Evolutionary conservation across 2,888 invertebrate species (phyloP), one percentile per base, ranked within the genome.

Genomic region (Hyles lineata): DNA sequence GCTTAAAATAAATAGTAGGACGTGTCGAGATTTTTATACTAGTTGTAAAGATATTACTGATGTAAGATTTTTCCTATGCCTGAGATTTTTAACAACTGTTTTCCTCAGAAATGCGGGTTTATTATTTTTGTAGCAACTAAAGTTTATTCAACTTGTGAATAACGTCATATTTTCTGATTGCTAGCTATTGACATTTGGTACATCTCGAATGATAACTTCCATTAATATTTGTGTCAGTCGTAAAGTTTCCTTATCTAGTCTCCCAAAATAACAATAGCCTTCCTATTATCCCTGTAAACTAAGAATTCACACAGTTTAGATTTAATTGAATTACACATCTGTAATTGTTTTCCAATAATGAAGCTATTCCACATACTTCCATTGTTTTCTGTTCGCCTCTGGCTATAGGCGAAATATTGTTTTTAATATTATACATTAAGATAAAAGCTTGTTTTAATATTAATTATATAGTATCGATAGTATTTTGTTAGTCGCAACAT

Each of bases 341-440:
- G n/a, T 55, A 55, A n/a, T 35, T 62, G 32, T 8, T 19, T 25
- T 50, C 43, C 25, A 60, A 60, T 29, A 25, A 3, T 60, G 25
- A 60, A 23, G 60, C 21, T 6, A 43, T 50, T 67, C 67, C 43
- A 17, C 23, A 50, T 17, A 50, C 21, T 67, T 67, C 67, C 67
- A 50, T 21, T 63, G 23, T 17, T 62, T 62, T 19, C 17, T 21
- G 43, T 43, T 43, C 15, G 43, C 15, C n/a, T 23, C 29, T 19
- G 25, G 23, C 23, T 50, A 50, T 35, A 11, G 21, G 43, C 21
- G 15, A 23, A 67, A 21, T 50, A 21, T 67, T 67, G 67, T 67
- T 67, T 67, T 67, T 50, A 50, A 67, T 67, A 50, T 67, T 50
- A 67, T 50, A 23, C 21, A 67, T 15, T 43, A 67, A 67, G 9